Conservation (phyloP, 2,113 vertebrate genomes). For the Caracal caracal region DNA sequence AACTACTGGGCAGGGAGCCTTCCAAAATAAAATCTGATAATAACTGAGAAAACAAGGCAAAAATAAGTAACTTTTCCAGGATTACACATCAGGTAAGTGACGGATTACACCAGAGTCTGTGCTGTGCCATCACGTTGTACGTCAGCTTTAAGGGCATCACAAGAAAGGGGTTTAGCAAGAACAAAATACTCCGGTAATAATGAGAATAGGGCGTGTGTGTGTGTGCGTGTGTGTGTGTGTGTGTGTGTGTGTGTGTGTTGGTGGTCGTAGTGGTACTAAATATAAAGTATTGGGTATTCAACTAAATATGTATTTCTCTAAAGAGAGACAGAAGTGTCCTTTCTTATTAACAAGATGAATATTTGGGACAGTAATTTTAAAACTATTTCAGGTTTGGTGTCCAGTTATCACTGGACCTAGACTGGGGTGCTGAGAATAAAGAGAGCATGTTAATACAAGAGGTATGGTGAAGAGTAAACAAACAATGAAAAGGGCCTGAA, state of each 20-base stretch:
- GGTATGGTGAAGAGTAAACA: neutral
- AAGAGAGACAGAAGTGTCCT: neutral
- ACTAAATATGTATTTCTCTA: neutral
- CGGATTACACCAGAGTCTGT: neutral
- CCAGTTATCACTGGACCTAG: neutral
- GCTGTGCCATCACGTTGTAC: neutral
- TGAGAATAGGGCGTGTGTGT: neutral
- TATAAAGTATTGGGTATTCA: neutral
- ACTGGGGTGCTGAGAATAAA: neutral
- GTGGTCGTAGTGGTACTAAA: neutral
- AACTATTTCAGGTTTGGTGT: neutral
- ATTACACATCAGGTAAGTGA: neutral
- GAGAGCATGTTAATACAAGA: neutral
- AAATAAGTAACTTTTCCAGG: neutral
- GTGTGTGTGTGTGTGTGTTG: neutral
- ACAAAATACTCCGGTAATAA: neutral
- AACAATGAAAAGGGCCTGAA: neutral
- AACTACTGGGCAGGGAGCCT: neutral
- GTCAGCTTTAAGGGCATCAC: neutral
- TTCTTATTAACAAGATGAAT: neutral
- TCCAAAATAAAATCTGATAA: neutral
- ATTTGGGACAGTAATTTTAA: neutral
- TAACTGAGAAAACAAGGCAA: neutral
- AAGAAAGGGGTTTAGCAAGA: neutral
- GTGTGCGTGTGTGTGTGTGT: neutral